These are phyloP conservation scores for Tadarida brasiliensis DNA, from an alignment of 2,797 vertebrate genomes.

Conservation along the genomic window DNA sequence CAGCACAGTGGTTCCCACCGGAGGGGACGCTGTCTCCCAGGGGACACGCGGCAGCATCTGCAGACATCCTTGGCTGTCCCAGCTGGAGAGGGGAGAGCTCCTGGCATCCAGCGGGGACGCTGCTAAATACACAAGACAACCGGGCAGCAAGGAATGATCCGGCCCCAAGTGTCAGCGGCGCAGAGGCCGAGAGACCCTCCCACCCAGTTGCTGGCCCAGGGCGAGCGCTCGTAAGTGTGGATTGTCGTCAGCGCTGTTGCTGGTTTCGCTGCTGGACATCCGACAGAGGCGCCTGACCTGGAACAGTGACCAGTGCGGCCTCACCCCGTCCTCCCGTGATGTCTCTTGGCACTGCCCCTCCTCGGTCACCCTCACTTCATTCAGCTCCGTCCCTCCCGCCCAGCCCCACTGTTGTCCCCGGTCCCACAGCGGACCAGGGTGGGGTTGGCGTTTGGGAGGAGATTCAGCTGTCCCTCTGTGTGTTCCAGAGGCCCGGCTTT, in stretches of 20 bases:
- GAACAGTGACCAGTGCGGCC: neutral
- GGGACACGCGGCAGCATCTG: accelerated
- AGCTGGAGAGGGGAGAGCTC: neutral
- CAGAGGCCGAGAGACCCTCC: accelerated
- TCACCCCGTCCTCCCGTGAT: neutral
- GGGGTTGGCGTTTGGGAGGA: neutral
- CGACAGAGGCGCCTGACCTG: neutral
- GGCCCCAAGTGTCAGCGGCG: accelerated
- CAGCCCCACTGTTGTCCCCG: neutral
- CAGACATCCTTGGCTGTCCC: neutral
- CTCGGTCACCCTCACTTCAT: neutral
- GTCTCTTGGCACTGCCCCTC: neutral
- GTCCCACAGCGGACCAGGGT: neutral
- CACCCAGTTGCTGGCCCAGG: accelerated
- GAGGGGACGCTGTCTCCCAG: neutral
- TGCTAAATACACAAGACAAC: too few species aligned
- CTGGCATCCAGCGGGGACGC: accelerated
- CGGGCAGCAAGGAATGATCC: neutral
- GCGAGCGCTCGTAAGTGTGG: accelerated
- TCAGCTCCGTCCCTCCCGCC: neutral
- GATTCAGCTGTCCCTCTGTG: neutral
- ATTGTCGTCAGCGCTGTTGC: accelerated
- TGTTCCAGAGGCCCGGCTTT: neutral
- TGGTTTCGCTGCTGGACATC: neutral
- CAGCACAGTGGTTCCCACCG: accelerated